These are phyloP conservation scores for Octodon degus DNA, from an alignment of 2,113 vertebrate genomes.

Conservation along the genomic window DNA sequence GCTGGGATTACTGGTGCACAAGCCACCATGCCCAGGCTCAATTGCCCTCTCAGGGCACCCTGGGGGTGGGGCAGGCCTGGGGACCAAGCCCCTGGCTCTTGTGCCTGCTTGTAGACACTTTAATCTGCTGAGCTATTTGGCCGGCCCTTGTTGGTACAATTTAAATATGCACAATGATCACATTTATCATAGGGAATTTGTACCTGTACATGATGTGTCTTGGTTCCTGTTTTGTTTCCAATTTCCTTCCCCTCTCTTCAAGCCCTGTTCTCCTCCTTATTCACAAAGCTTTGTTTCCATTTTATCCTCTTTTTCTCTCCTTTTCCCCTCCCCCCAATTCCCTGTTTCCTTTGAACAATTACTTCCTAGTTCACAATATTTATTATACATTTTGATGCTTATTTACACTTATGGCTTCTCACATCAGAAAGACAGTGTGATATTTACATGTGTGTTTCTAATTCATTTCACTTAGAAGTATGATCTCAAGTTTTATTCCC, in stretches of 20 bases:
- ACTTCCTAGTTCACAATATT: neutral
- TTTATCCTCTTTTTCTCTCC: neutral
- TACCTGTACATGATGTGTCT: neutral
- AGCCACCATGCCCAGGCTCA: too few species aligned
- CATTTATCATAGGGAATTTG: neutral
- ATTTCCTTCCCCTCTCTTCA: neutral
- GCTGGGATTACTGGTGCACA: too few species aligned
- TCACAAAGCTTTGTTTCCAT: neutral
- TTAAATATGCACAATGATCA: neutral
- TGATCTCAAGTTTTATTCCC: neutral
- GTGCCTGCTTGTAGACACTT: too few species aligned
- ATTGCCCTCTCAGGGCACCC: too few species aligned
- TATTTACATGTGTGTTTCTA: neutral
- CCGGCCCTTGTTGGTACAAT: neutral
- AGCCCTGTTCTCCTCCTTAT: neutral
- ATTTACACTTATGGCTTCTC: neutral
- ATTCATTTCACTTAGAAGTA: neutral
- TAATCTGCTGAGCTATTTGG: too few species aligned
- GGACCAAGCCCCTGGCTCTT: too few species aligned
- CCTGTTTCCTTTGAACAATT: neutral
- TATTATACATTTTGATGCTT: neutral
- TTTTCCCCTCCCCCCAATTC: neutral
- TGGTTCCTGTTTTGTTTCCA: neutral
- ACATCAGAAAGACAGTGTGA: neutral
- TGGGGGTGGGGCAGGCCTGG: too few species aligned